Evolutionary conservation across 2,113 vertebrate species (phyloP).

Genomic region (Holacanthus passer): DNA sequence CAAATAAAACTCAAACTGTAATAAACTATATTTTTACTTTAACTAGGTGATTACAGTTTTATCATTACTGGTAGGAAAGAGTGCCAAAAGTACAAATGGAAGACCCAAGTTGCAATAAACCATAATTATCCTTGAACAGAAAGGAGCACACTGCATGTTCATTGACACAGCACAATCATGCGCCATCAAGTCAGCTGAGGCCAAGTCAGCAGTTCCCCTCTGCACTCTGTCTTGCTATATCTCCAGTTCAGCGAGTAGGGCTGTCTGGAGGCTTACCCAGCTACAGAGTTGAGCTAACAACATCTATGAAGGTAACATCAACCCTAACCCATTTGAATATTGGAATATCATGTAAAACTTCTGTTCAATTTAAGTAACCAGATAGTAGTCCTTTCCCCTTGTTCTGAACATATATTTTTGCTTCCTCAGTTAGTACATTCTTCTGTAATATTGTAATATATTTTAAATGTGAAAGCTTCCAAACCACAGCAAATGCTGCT

Average conservation of each 20-base stretch:
- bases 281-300: neutral
- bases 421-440: neutral
- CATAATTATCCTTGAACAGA: neutral
- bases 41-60: neutral
- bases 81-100: neutral
- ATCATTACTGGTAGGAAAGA: neutral
- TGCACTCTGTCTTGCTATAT: neutral
- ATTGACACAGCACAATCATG: constrained; percentile 1
- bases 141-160: neutral
- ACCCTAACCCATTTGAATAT: neutral
- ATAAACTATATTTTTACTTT: neutral
- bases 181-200: neutral
- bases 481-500: neutral
- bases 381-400: neutral
- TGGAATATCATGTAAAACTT: neutral
- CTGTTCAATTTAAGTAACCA: too few relatives aligned
- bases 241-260: neutral
- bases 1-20: neutral
- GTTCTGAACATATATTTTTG: neutral
- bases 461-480: neutral
- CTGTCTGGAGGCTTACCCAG: constrained; percentile 6
- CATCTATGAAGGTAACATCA: neutral
- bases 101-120: neutral
- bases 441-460: neutral
- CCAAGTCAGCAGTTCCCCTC: constrained; percentile 26